These are phyloP conservation scores for Drosophila subquinaria DNA, from an alignment of 2,888 invertebrate genomes.

Conservation along the genomic window DNA sequence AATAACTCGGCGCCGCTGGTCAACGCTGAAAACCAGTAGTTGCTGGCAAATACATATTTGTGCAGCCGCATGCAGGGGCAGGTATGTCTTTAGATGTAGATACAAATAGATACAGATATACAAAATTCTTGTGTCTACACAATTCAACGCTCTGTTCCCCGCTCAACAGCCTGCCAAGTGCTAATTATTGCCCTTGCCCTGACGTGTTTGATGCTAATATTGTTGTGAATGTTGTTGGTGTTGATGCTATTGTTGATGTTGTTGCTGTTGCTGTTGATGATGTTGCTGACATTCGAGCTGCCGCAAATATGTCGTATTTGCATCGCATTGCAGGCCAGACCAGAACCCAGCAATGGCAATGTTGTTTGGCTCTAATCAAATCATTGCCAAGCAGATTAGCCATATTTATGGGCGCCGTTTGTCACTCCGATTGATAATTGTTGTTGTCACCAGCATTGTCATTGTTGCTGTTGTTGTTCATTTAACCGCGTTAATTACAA, in stretches of 20 bases:
- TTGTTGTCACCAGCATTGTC: slow-evolving; percentile 12
- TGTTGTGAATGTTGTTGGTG: slow-evolving; percentile 11
- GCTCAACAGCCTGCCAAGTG: slow-evolving; percentile 48
- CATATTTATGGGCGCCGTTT: slow-evolving; percentile 65
- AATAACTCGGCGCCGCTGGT: slow-evolving; percentile 50
- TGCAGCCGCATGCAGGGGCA: background rate
- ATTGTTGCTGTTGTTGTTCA: slow-evolving; percentile 21
- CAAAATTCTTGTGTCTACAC: slow-evolving; percentile 32
- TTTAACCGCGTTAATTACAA: slow-evolving; percentile 70
- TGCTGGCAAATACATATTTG: slow-evolving; percentile 33
- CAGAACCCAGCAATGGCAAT: slow-evolving; percentile 14
- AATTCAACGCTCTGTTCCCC: background rate
- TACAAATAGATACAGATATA: slow-evolving; percentile 26
- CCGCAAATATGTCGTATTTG: slow-evolving; percentile 56
- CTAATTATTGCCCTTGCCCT: slow-evolving; percentile 57
- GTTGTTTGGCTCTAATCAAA: slow-evolving; percentile 63
- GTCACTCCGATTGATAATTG: slow-evolving; percentile 41
- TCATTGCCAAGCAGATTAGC: slow-evolving; percentile 77
- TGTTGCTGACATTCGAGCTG: slow-evolving; percentile 64
- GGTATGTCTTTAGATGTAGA: slow-evolving; percentile 1
- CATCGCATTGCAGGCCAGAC: slow-evolving; percentile 17
- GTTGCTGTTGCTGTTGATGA: slow-evolving; percentile 61
- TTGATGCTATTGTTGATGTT: slow-evolving; percentile 13
- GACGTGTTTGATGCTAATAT: slow-evolving; percentile 18
- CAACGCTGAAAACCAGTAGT: slow-evolving; percentile 52